phyloP scores from a whole-genome alignment of 2,113 vertebrate genomes.

The Peromyscus polionotus region DNA sequence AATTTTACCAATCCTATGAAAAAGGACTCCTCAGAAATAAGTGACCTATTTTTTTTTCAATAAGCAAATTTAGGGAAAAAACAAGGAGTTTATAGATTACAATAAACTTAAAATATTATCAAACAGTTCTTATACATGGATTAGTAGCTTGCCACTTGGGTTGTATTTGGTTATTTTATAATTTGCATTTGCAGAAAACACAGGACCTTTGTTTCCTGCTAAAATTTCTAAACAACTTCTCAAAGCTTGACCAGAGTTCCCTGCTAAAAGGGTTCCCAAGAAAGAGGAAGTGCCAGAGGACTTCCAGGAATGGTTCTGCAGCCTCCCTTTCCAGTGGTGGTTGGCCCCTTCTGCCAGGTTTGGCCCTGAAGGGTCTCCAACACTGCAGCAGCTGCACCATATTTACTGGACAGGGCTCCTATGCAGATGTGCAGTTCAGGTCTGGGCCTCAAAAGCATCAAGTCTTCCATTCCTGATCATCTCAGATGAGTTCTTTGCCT shows the following conservation, averaged over 20 bases:
- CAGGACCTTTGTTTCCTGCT: not conserved
- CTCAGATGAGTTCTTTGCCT: not conserved
- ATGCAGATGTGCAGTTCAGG: not conserved
- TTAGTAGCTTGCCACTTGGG: not conserved
- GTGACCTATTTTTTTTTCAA: slow-evolving; percentile 41
- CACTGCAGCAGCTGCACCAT: not conserved
- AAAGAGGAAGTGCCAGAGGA: fast-evolving
- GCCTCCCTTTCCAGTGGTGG: not conserved
- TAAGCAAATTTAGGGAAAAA: not conserved
- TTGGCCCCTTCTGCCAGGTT: not conserved
- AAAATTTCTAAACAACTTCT: not conserved
- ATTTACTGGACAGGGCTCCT: not conserved
- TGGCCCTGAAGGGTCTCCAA: not conserved
- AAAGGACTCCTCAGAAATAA: not conserved
- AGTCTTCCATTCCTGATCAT: not conserved
- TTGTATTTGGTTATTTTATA: not conserved
- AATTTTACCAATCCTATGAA: not conserved
- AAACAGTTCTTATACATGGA: not conserved
- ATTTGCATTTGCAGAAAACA: not conserved
- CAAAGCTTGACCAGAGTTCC: not conserved
- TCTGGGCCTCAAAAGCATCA: not conserved
- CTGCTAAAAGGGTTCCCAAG: not conserved
- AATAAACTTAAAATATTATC: not conserved
- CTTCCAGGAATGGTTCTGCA: fast-evolving
- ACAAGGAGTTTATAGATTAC: not conserved